phyloP scores from a whole-genome alignment of 2,113 vertebrate species.

The Mustela lutreola region DNA sequence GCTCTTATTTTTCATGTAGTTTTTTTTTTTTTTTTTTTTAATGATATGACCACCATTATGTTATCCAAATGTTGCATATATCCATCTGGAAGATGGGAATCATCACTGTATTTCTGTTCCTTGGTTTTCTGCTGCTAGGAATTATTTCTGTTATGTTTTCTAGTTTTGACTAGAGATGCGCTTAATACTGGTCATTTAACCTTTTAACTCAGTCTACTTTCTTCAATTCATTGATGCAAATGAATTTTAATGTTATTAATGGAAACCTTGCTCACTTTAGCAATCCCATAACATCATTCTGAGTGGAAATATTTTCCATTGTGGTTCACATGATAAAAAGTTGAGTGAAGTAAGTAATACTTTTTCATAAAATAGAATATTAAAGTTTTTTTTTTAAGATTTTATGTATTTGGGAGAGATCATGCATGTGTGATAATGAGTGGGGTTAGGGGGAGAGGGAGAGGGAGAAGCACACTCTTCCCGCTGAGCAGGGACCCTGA shows the following conservation, averaged over 20 bases:
- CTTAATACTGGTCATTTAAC: neutral
- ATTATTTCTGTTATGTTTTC: neutral
- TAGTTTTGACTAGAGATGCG: neutral
- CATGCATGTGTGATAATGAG: neutral
- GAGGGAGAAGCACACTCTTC: neutral
- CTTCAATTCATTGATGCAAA: neutral
- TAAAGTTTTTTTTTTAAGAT: neutral
- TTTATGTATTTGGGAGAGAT: neutral
- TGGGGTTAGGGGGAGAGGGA: neutral
- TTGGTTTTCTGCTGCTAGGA: neutral
- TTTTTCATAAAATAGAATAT: neutral
- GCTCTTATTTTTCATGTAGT: neutral
- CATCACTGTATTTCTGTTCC: neutral
- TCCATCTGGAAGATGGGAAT: neutral
- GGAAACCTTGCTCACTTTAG: neutral
- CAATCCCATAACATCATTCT: neutral
- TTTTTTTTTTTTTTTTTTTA: conserved; percentile 2
- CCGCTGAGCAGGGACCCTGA: neutral
- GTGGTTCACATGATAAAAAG: neutral
- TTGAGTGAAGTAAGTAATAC: neutral
- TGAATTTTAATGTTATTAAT: conserved; percentile 22
- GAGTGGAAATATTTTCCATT: neutral
- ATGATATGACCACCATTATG: neutral
- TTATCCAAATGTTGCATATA: conserved; percentile 18
- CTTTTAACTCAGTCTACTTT: neutral